Evolutionary conservation across 2,113 vertebrate species (phyloP), one percentile per base, ranked within the genome.

Genomic region (Cyanoramphus novaezelandiae): DNA sequence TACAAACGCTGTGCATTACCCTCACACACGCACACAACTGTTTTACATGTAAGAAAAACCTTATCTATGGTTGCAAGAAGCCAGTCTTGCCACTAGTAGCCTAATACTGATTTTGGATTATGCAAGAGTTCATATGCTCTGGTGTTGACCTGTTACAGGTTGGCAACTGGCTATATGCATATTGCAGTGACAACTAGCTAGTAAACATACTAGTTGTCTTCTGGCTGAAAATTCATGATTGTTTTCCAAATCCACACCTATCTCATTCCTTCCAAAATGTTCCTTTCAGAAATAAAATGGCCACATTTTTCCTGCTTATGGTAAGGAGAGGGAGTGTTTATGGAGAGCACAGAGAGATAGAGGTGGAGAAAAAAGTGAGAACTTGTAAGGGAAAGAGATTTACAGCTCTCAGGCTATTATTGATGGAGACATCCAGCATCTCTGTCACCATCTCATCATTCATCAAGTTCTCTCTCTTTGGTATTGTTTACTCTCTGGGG

Each of bases 41-140:
- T 1, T 21, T 13, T 0, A 60, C 4, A 24, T 0, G 1, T 0
- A 3, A 89, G 31, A 11, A 82, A 79, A 89, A 39, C 13, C 10
- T 1, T 1, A 17, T 6, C 46, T 0, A 1, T 0, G 2, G 7
- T 21, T 44, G 31, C 47, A 43, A 68, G 60, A 86, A 67, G 18
- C 11, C 60, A 46, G n/a, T 62, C 43, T 37, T 82, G 33, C 28
- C 59, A 67, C 37, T 23, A 50, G 33, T 12, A 65, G 90, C 31
- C 24, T 78, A 55, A 0, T 7, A 4, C 1, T 55, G 37, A 43
- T 55, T 77, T 59, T 75, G 62, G 74, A 29, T 55, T 33, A 17
- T 23, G 16, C 35, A 49, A 39, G 68, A 90, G 59, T 13, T 63
- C 46, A 29, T 12, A 17, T 11, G 23, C 35, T 37, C 52, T 52